phyloP scores from a whole-genome alignment of 2,113 vertebrate genomes.

The Psophia crepitans region DNA sequence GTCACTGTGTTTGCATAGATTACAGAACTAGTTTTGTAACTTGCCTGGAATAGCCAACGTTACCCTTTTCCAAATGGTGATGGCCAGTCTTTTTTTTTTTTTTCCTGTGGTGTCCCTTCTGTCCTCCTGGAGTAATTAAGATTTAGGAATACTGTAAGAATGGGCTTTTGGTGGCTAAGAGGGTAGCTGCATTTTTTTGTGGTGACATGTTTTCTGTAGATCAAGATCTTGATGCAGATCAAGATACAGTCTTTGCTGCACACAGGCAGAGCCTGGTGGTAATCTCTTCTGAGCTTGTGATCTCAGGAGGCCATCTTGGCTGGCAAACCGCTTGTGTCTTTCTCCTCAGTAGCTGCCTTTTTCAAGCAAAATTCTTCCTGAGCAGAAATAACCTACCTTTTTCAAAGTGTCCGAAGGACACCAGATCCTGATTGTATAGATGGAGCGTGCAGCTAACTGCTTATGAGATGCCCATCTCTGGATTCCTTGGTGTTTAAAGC shows the following conservation, averaged over 20 bases:
- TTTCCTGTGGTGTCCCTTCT: not conserved
- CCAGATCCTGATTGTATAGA: not conserved
- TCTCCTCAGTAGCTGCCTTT: not conserved
- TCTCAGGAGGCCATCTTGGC: not conserved
- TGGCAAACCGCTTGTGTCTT: not conserved
- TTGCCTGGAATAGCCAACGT: not conserved
- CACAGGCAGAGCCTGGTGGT: not conserved
- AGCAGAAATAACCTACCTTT: not conserved
- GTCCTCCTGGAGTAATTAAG: not conserved
- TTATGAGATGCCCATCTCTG: not conserved
- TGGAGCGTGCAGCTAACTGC: accelerated
- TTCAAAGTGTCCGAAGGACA: not conserved
- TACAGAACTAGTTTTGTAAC: not conserved
- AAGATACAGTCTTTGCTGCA: not conserved
- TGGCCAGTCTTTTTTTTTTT: not conserved
- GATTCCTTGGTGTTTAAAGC: not conserved
- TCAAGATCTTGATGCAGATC: not conserved
- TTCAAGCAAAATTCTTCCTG: not conserved
- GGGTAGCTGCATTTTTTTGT: not conserved
- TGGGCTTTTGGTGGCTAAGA: not conserved
- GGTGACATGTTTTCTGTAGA: not conserved
- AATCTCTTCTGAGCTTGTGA: not conserved
- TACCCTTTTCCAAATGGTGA: not conserved
- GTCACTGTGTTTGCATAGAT: not conserved
- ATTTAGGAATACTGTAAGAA: not conserved